A percentile compares a stretch with the other conserved stretches of the same genome.
These are phyloP conservation scores for Spondyliosoma cantharus DNA, from an alignment of 2,797 vertebrate species.

Conservation along the genomic window DNA sequence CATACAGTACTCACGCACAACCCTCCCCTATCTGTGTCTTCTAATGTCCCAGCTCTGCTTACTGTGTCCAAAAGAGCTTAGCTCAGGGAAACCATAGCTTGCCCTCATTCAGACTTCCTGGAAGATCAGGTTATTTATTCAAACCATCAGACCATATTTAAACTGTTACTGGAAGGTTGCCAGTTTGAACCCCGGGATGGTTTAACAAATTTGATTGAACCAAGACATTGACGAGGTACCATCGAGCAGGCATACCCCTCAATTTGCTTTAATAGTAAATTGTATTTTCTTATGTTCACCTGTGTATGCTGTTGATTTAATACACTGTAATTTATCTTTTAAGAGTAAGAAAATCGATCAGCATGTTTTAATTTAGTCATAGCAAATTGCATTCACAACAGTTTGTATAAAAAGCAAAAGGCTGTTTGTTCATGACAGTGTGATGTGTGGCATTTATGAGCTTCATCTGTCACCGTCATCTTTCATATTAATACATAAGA, in stretches of 20 bases:
- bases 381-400: not conserved
- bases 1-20: not conserved
- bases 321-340: not conserved
- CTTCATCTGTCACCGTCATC: slow-evolving; percentile 12
- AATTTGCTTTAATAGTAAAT: not conserved
- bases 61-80: slow-evolving; percentile 76
- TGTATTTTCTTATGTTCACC: not conserved
- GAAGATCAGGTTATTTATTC: slow-evolving; percentile 72
- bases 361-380: not conserved
- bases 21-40: slow-evolving; percentile 28
- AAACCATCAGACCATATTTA: slow-evolving; percentile 59
- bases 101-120: slow-evolving; percentile 64
- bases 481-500: slow-evolving; percentile 10
- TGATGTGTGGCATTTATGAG: slow-evolving; percentile 9
- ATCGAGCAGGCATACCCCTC: not conserved
- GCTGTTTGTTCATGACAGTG: slow-evolving; percentile 7
- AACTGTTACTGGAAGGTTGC: slow-evolving; percentile 41
- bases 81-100: slow-evolving; percentile 77
- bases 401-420: not conserved
- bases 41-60: slow-evolving; percentile 67
- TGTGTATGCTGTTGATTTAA: not conserved
- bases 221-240: slow-evolving; percentile 10
- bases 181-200: slow-evolving; percentile 46
- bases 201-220: slow-evolving; percentile 39
- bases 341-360: not conserved